Evolutionary conservation across 2,113 vertebrate genomes (phyloP).

Genomic region (Variabilichromis moorii): DNA sequence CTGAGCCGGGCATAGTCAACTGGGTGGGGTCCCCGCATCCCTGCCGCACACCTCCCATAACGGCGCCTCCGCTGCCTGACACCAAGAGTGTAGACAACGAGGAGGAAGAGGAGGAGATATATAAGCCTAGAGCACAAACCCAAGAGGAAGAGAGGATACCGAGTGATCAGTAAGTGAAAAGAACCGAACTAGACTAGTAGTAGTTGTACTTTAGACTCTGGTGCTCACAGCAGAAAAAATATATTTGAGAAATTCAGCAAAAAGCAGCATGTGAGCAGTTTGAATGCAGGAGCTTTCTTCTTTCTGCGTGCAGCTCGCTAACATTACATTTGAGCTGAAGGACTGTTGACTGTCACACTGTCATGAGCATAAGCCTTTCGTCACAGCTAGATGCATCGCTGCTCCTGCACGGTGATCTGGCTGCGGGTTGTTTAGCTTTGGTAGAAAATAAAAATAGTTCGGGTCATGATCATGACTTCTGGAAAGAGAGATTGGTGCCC

Average conservation of each 20-base stretch:
- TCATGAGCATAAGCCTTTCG: background rate
- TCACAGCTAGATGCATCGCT: background rate
- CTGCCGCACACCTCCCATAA: constrained; percentile 24
- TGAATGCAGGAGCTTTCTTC: background rate
- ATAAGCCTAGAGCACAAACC: constrained; percentile 45
- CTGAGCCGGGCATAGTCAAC: constrained; percentile 33
- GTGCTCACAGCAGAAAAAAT: background rate
- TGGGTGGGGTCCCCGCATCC: constrained; percentile 62
- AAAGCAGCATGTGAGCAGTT: background rate
- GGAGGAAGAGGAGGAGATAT: constrained; percentile 65
- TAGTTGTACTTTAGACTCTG: background rate
- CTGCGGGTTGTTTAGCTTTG: background rate
- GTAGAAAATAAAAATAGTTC: background rate
- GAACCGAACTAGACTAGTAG: background rate
- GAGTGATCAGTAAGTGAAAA: constrained; percentile 62
- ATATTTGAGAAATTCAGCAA: background rate
- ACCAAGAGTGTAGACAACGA: constrained; percentile 66
- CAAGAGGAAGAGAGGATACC: constrained; percentile 52
- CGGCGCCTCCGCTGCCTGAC: constrained; percentile 29
- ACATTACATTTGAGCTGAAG: background rate
- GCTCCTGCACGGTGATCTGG: background rate
- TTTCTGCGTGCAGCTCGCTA: background rate
- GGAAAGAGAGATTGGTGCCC: background rate
- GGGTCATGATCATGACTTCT: background rate
- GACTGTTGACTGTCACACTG: background rate